A percentile compares a stretch with the other conserved stretches of the same genome.
phyloP scores from a whole-genome alignment of 2,797 vertebrate species.

The Cygnus olor region DNA sequence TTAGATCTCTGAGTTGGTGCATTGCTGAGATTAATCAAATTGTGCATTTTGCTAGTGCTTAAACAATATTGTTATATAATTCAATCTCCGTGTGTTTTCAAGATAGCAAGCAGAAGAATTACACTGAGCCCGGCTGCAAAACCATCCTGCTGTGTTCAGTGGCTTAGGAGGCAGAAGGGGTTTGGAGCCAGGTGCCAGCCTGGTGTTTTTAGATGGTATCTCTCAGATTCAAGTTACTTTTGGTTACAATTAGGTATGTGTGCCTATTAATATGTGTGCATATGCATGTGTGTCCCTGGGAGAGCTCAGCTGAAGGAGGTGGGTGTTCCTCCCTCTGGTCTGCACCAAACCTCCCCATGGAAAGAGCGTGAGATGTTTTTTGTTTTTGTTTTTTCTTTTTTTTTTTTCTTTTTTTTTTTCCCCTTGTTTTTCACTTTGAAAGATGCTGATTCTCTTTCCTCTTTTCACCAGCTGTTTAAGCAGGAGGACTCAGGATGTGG shows the following conservation, averaged over 20 bases:
- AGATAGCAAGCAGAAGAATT: conserved; percentile 10
- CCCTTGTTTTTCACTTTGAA: neutral
- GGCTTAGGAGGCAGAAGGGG: neutral
- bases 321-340: neutral
- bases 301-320: neutral
- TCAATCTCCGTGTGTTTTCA: neutral
- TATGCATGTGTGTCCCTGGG: neutral
- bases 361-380: neutral
- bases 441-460: neutral
- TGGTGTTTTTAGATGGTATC: neutral
- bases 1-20: neutral
- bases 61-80: conserved; percentile 34
- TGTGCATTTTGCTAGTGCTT: conserved; percentile 50
- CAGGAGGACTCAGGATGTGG: neutral
- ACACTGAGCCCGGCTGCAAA: neutral
- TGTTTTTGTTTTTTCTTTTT: neutral
- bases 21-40: conserved; percentile 51
- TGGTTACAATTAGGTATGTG: neutral
- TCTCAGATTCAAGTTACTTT: neutral
- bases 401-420: no score
- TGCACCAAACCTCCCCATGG: neutral
- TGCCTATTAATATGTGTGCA: neutral
- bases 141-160: conserved; percentile 19
- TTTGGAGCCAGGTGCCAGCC: neutral
- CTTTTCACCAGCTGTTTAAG: neutral